Evolutionary conservation across 2,797 vertebrate genomes (phyloP), one percentile per base, ranked within the genome.

Genomic region (Pitangus sulphuratus): DNA sequence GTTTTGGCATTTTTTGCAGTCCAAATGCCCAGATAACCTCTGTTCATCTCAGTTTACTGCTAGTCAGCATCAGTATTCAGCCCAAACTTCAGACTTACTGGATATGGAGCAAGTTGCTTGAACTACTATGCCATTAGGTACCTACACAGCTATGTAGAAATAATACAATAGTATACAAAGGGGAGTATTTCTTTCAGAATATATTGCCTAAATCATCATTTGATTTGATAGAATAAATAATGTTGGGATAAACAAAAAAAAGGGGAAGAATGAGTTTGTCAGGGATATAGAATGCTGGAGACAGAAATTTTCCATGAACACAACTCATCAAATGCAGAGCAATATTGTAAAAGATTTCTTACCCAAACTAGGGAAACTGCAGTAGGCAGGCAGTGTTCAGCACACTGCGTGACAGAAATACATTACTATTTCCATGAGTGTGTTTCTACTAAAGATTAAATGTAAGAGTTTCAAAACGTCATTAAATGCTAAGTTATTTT

Each of bases 391-490:
- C 83, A 69, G 19, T 44, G 62, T 64, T 87, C 69, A 61, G 45
- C 61, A 60, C 42, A 35, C 33, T 87, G 84, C 45, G 25, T 91
- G 82, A 68, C 84, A 92, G 82, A 93, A 92, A 91, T 58, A 62
- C 51, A 37, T 88, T 84, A 42, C 57, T 82, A 24, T 91, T 94
- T 94, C 77, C 51, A 78, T 76, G 53, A 68, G 22, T 18, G 9
- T 40, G 11, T 82, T 92, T 95, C 85, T 91, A 91, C 74, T 84
- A 71, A 93, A 91, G 87, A 91, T 93, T 93, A 94, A 95, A 86
- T 86, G 51, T 79, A 84, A 72, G 65, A 25, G 18, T 91, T 94
- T 82, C 69, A 79, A 93, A 88, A 64, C 2, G 0, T 76, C 80
- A 62, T 95, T 94, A 97, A 81, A 90, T 81, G 35, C 53, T 44